Percentiles rank a stretch among this genome's conserved stretches.
phyloP scores from a whole-genome alignment of 2,888 invertebrate species.

The Autographa gamma region DNA sequence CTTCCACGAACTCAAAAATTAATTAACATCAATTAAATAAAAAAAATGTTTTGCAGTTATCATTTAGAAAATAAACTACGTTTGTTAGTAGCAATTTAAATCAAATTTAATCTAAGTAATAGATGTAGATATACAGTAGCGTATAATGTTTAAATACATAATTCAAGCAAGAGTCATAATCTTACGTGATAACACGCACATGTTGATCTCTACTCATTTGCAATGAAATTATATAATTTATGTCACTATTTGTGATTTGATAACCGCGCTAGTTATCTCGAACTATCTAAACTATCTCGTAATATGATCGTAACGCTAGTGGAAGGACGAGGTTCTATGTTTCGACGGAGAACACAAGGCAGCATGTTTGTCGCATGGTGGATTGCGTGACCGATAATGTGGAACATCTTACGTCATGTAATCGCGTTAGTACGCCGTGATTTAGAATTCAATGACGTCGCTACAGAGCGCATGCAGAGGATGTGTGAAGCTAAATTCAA shows the following conservation, averaged over 20 bases:
- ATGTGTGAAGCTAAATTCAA: neutral
- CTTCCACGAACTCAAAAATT: neutral
- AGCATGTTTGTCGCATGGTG: neutral
- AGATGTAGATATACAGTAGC: neutral
- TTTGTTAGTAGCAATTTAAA: constrained; percentile 29
- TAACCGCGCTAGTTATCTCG: neutral
- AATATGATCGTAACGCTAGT: neutral
- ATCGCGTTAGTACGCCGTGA: neutral
- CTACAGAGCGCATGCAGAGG: neutral
- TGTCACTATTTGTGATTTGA: neutral
- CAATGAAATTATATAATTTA: neutral
- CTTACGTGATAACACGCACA: neutral
- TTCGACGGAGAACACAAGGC: neutral
- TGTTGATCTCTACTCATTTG: neutral
- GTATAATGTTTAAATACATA: neutral
- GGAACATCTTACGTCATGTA: neutral
- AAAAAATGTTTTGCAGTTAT: constrained; percentile 16
- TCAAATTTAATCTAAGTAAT: constrained; percentile 21
- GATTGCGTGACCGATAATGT: neutral
- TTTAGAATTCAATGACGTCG: constrained; percentile 3
- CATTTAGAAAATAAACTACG: constrained; percentile 15
- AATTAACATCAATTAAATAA: neutral
- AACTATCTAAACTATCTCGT: neutral
- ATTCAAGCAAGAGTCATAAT: neutral
- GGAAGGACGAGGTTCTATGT: neutral